These are phyloP conservation scores for Neotoxoptera formosana DNA, from an alignment of 1,140 invertebrate genomes.

Conservation along the genomic window DNA sequence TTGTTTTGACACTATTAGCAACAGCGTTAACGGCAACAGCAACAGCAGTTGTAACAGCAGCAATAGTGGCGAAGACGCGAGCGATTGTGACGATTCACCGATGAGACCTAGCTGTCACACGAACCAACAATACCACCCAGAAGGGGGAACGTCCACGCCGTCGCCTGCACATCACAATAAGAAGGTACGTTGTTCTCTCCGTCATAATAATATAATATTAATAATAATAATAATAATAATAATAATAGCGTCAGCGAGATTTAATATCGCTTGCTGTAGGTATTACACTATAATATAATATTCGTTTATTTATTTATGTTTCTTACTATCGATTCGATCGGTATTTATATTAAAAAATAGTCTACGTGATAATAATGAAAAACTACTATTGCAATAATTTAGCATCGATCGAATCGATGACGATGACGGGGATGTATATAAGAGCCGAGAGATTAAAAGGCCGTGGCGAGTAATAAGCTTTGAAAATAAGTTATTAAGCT, in stretches of 20 bases:
- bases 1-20: background rate
- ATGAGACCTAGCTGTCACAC: background rate
- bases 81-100: conserved; percentile 3
- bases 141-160: background rate
- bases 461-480: conserved; percentile 15
- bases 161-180: background rate
- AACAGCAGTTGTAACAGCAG: background rate
- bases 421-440: background rate
- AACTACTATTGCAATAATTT: conserved; percentile 23
- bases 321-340: conserved; percentile 38
- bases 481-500: conserved; percentile 42
- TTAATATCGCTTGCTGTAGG: background rate
- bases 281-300: background rate
- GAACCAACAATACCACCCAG: background rate
- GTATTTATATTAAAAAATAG: conserved; percentile 50
- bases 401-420: conserved; percentile 51
- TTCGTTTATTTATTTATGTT: background rate
- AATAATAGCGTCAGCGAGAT: background rate
- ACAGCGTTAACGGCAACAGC: background rate
- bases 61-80: conserved; percentile 24
- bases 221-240: background rate
- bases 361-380: conserved; percentile 21
- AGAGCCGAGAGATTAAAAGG: background rate
- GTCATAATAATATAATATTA: background rate
- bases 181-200: background rate